Evolutionary conservation across 2,797 vertebrate genomes (phyloP).

Genomic region (Pelobates cultripes): DNA sequence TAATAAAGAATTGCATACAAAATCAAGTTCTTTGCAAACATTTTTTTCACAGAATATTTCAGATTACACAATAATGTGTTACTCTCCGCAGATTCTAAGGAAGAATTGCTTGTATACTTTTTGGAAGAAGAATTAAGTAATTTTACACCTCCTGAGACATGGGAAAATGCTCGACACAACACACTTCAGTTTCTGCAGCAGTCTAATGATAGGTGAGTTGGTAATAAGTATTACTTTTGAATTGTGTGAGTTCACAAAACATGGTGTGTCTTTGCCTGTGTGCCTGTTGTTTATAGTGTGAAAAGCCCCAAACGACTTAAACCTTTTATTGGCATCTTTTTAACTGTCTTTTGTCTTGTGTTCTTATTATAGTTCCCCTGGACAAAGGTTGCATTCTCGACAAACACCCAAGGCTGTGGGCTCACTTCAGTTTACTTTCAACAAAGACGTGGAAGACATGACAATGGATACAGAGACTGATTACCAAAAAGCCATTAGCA

Average conservation of each 20-base stretch:
- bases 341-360: not conserved
- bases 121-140: conserved; percentile 74
- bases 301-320: not conserved
- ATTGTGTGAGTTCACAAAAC: not conserved
- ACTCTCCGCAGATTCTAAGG: conserved; percentile 55
- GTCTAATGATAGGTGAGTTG: conserved; percentile 38
- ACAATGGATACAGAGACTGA: conserved; percentile 47
- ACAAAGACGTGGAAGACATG: not conserved
- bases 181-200: conserved; percentile 76
- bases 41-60: too few relatives aligned
- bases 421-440: not conserved
- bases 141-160: conserved; percentile 79
- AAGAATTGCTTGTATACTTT: conserved; percentile 87
- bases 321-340: not conserved
- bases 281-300: too few relatives aligned
- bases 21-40: too few relatives aligned
- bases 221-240: not conserved
- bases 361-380: not conserved
- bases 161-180: conserved; percentile 77
- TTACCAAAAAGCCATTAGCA: conserved; percentile 70
- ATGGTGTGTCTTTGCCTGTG: not conserved
- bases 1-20: too few relatives aligned
- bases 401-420: too few relatives aligned
- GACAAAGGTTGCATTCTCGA: not conserved
- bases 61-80: not conserved